Percentiles rank a stretch among this genome's conserved stretches.
Conservation (phyloP, 2,888 invertebrate species). For the Apamea epomidion region DNA sequence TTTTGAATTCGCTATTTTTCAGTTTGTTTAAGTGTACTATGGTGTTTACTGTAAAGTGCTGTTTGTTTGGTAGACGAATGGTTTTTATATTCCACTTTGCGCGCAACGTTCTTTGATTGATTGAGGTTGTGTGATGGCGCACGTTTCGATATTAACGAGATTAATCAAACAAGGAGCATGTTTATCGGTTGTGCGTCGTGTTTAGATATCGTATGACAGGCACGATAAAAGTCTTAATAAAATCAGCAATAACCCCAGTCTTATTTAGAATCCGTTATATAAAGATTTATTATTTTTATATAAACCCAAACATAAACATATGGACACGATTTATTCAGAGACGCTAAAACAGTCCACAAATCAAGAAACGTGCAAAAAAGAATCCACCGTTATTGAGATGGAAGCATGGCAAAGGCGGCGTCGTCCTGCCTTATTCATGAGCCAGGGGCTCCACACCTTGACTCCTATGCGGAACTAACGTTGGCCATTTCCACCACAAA, state of each 20-base stretch:
- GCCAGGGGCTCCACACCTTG: conserved; percentile 76
- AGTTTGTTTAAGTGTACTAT: conserved; percentile 45
- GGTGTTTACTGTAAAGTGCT: conserved; percentile 43
- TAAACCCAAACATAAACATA: conserved; percentile 41
- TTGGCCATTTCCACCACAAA: conserved; percentile 78
- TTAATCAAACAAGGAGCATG: conserved; percentile 50
- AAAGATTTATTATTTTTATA: conserved; percentile 32
- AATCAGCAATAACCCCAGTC: background rate
- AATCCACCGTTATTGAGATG: conserved; percentile 77
- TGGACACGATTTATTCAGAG: conserved; percentile 42
- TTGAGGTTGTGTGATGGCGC: conserved; percentile 43
- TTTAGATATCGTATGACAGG: conserved; percentile 15
- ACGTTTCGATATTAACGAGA: conserved; percentile 53
- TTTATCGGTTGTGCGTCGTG: conserved; percentile 23
- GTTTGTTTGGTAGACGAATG: conserved; percentile 32
- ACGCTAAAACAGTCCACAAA: conserved; percentile 67
- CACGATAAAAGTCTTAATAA: conserved; percentile 26
- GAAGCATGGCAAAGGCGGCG: conserved; percentile 82
- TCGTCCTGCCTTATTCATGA: conserved; percentile 84
- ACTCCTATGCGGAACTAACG: conserved; percentile 77
- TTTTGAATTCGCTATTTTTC: conserved; percentile 55
- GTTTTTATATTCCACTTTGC: conserved; percentile 32
- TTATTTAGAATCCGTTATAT: background rate
- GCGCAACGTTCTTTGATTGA: conserved; percentile 47
- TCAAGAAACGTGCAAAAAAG: conserved; percentile 77